Evolutionary conservation across 2,888 invertebrate genomes (phyloP), one percentile per base, ranked within the genome.

Genomic region (Diaphora mendica): DNA sequence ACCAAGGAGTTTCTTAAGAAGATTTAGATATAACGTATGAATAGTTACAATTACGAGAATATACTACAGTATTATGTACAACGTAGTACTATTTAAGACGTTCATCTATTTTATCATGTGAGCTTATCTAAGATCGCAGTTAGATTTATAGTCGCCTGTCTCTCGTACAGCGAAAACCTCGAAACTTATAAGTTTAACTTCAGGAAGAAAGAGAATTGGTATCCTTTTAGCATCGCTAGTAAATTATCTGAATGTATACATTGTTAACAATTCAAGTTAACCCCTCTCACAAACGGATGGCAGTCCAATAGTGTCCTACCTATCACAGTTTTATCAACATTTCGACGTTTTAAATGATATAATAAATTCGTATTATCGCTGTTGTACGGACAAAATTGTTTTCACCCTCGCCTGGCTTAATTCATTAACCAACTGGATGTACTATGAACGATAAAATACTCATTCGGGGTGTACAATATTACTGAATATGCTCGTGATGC

Each of bases 281-380:
- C 7, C 23, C 20, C n/a, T 0, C 77, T 78, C 79, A 68, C 80
- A 73, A 80, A 68, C 77, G 80, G 82, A 77, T 81, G 74, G 68
- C 77, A 78, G 77, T 79, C 79, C 84, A 83, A 85, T 87, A 81
- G 83, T 81, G 81, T 86, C 48, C 85, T 85, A 87, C 84, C 87
- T 88, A 90, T 88, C 84, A 84, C 85, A 88, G 89, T 89, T 91
- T 88, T 86, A 91, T 89, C 90, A 90, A 90, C 91, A 89, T 89
- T 91, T 89, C 88, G 90, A 91, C 91, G 89, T 92, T 87, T 93
- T 92, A 93, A 93, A 94, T 92, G 93, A 94, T 93, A 94, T 91
- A 92, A 93, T 94, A 94, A 94, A 94, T 94, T 92, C 86, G 89
- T 87, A 93, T 94, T 93, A 94, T 92, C 94, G 87, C 90, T 87